phyloP scores from a whole-genome alignment of 2,113 vertebrate genomes.

The Nycticryphes semicollaris region DNA sequence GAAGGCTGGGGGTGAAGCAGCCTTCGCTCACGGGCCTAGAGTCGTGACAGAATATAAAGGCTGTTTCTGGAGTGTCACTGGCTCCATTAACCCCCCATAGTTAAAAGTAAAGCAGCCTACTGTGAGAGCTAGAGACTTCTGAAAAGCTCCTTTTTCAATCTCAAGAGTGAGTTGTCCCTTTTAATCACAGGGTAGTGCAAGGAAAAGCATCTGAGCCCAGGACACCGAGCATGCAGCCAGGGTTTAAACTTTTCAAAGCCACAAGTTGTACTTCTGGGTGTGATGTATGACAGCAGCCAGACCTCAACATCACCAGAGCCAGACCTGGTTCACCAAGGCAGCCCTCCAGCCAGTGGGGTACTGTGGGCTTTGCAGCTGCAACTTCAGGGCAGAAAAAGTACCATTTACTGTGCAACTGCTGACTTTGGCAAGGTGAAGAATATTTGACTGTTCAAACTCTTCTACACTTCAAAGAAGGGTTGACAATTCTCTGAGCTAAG shows the following conservation, averaged over 20 bases:
- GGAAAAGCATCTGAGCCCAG: neutral
- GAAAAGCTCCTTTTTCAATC: neutral
- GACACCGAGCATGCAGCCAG: fast-evolving
- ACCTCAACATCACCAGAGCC: neutral
- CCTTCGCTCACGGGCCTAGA: neutral
- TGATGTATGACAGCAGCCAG: fast-evolving
- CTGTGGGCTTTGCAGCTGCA: neutral
- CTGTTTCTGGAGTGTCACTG: fast-evolving
- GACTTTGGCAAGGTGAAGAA: neutral
- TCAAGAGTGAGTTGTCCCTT: neutral
- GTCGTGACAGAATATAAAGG: neutral
- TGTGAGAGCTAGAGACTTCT: neutral
- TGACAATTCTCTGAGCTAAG: neutral
- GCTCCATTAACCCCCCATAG: fast-evolving
- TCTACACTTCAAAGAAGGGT: neutral
- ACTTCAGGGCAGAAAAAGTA: neutral
- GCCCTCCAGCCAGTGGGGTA: neutral
- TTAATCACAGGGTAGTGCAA: neutral
- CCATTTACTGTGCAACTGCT: neutral
- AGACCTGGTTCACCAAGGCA: neutral
- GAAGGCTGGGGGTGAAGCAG: neutral
- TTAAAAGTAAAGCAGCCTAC: neutral
- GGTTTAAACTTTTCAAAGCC: neutral
- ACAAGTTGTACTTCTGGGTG: neutral
- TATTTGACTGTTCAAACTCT: neutral